Evolutionary conservation across 37 sponge, comb jelly and placozoan genomes (phyloP), one percentile per base, ranked within the genome.

Genomic region (Bolinopsis microptera): DNA sequence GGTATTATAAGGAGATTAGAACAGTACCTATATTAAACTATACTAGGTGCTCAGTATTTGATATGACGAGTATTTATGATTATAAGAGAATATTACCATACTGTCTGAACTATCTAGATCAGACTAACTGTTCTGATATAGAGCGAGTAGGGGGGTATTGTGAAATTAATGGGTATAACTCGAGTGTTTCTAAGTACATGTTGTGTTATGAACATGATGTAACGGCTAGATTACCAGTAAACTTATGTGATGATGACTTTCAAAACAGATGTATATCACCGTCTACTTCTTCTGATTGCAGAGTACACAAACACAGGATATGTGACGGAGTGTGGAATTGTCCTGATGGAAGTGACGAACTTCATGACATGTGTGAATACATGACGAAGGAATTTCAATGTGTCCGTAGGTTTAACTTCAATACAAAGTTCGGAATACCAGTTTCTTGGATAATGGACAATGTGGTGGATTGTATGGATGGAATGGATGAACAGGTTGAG

Each of bases 321-420:
- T 70, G 74, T 70, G 74, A 70, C 21, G 74, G 74, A 70, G 74
- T 70, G 25, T n/a, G 26, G 74, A n/a, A 70, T 26, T 70, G 74
- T 70, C 3, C 3, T 70, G 74, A 70, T 22, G 74, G 74, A n/a
- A 70, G 74, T 22, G 74, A 70, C 21, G 74, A 70, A 26, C 24
- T 70, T 8, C 5, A 70, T n/a, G 74, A 70, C 26, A n/a, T 28
- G 25, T 70, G 74, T 26, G 30, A 1, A 1, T 5, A 1, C 2
- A 70, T 26, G 25, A 70, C 74, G 3, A n/a, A 22, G 2, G 26
- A 70, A 3, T 28, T 22, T n/a, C 25, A 70, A n/a, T 70, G 74
- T 22, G 21, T 3, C 16, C 74, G 74, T 70, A 26, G 28, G 3
- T 70, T 70, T n/a, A 8, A 70, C 2, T 8, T 26, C 30, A 26